Evolutionary conservation across 2,113 vertebrate species (phyloP), one percentile per base, ranked within the genome.

Genomic region (Hymenochirus boettgeri): DNA sequence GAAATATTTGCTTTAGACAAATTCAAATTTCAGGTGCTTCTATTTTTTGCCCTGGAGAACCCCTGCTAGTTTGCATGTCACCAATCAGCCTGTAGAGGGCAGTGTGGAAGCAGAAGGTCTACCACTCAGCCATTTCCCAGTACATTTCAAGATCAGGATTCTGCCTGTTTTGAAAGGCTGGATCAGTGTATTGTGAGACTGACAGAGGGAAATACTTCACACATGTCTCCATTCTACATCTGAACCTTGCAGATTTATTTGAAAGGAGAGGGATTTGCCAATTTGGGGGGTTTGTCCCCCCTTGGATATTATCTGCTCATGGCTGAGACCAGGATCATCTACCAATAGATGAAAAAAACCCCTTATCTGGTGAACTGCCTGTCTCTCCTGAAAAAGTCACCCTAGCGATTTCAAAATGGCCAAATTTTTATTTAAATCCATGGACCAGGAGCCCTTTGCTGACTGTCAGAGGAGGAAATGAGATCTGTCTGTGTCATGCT

Each of bases 391-490:
- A 97, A 58, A 92, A 89, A 88, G 95, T 96, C 85, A 97, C 95
- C 58, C 80, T 98, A 82, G 91, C 91, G 94, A 98, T 87, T 97
- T 98, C 80, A 98, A 88, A 91, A 90, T 91, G 95, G 96, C 80
- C 95, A 98, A 98, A 89, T 98, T 98, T 86, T 98, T 96, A 88
- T 98, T 98, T 85, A 98, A 98, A 85, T 98, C 95, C 59, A 98
- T 98, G 95, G 95, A 98, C 81, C 93, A 96, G 88, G 95, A 98
- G n/a, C n/a, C n/a, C n/a, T n/a, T n/a, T n/a, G n/a, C n/a, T n/a
- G n/a, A n/a, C n/a, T n/a, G n/a, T n/a, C n/a, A n/a, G n/a, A n/a
- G n/a, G n/a, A n/a, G n/a, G n/a, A n/a, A n/a, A n/a, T n/a, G n/a
- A n/a, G n/a, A n/a, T n/a, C n/a, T n/a, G n/a, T n/a, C n/a, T n/a